Conservation (phyloP, 1,140 invertebrate species). For the Thaumatotibia leucotreta region DNA sequence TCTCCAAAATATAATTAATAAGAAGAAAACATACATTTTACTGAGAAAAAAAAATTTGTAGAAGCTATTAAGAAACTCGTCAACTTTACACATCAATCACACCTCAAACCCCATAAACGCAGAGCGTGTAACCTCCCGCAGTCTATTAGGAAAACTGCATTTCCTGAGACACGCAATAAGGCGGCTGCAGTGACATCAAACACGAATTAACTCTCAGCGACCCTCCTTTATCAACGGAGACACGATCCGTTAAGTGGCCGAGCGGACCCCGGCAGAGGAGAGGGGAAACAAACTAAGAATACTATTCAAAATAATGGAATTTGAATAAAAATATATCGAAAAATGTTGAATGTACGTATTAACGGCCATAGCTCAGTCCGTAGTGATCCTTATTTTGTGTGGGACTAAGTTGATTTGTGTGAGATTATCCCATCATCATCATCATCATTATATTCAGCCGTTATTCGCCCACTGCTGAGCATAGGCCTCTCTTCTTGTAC, state of each 20-base stretch:
- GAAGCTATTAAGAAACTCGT: neutral
- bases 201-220: conserved; percentile 68
- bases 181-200: conserved; percentile 62
- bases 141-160: conserved; percentile 43
- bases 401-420: too few relatives aligned
- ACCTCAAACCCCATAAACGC: neutral
- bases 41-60: neutral
- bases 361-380: too few relatives aligned
- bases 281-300: neutral
- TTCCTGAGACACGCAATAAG: conserved; percentile 56
- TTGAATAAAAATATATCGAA: neutral
- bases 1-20: neutral
- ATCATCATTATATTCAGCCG: too few relatives aligned
- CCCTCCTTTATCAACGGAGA: conserved; percentile 53
- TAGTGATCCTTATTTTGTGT: too few relatives aligned
- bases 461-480: too few relatives aligned
- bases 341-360: too few relatives aligned
- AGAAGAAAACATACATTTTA: neutral
- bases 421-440: too few relatives aligned
- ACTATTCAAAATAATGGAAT: neutral
- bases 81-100: neutral
- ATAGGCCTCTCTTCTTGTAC: too few relatives aligned
- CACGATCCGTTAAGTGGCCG: conserved; percentile 57
- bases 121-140: conserved; percentile 1
- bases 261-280: conserved; percentile 40